Evolutionary conservation across 2,113 vertebrate species (phyloP).

Genomic region (Choloepus hoffmanni): DNA sequence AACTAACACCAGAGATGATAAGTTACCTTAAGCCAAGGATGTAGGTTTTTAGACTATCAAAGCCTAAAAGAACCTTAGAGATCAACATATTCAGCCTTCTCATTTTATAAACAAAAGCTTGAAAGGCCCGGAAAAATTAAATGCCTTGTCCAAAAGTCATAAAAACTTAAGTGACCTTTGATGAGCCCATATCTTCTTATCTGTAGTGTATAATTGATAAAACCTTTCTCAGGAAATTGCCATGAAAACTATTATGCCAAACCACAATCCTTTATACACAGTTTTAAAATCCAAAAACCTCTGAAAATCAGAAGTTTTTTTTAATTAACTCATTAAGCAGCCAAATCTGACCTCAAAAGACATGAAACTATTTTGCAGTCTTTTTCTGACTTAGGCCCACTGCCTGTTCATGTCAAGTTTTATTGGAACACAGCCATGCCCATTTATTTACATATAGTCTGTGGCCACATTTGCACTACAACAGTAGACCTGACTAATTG

Average conservation of each 20-base stretch:
- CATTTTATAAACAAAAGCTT: not conserved
- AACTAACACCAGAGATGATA: constrained; percentile 17
- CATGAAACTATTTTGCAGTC: not conserved
- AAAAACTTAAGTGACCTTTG: not conserved
- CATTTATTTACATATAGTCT: not conserved
- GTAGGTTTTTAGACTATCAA: not conserved
- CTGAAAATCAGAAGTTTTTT: constrained; percentile 11
- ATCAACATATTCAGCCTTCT: constrained; percentile 21
- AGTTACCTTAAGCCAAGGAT: not conserved
- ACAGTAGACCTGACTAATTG: not conserved
- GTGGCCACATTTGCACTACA: not conserved
- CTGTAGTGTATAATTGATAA: not conserved
- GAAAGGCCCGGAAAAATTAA: constrained; percentile 18
- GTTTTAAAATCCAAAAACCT: constrained; percentile 13
- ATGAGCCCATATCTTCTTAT: not conserved
- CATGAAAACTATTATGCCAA: not conserved
- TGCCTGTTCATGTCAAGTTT: not conserved
- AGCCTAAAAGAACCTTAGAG: not conserved
- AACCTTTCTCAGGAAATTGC: not conserved
- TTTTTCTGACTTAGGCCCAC: not conserved
- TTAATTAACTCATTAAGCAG: not conserved
- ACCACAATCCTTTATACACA: not conserved
- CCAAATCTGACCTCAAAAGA: not conserved
- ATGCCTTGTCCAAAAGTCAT: not conserved
- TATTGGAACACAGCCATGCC: not conserved